A percentile compares a stretch with the other conserved stretches of the same genome.
phyloP scores from a whole-genome alignment of 2,797 vertebrate genomes.

The Enteromius thamalakanensis region DNA sequence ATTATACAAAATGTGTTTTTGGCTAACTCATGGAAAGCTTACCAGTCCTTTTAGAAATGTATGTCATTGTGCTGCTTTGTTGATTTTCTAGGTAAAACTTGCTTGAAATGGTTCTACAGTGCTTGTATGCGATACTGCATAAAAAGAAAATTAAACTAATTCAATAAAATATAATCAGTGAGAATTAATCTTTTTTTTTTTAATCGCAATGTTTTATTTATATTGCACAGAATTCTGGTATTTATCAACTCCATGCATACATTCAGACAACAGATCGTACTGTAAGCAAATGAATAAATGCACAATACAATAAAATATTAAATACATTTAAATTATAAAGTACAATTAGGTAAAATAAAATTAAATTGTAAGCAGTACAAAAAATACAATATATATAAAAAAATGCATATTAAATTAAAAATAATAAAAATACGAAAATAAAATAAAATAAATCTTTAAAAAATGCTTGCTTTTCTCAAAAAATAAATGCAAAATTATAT shows the following conservation, averaged over 20 bases:
- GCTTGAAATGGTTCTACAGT: neutral
- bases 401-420: neutral
- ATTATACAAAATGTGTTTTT: neutral
- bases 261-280: neutral
- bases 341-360: neutral
- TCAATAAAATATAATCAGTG: neutral
- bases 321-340: neutral
- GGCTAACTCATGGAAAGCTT: neutral
- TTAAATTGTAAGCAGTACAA: neutral
- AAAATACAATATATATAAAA: neutral
- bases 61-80: neutral
- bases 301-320: neutral
- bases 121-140: neutral
- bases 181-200: neutral
- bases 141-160: neutral
- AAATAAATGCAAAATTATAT: neutral
- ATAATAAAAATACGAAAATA: too few relatives aligned
- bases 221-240: neutral
- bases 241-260: neutral
- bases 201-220: neutral
- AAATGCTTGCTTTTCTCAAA: neutral
- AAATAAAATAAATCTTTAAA: neutral
- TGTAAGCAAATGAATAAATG: too few relatives aligned
- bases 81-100: neutral
- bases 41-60: neutral